Evolutionary conservation across 2,797 vertebrate species (phyloP).

Genomic region (Tenualosa thibaudeaui): DNA sequence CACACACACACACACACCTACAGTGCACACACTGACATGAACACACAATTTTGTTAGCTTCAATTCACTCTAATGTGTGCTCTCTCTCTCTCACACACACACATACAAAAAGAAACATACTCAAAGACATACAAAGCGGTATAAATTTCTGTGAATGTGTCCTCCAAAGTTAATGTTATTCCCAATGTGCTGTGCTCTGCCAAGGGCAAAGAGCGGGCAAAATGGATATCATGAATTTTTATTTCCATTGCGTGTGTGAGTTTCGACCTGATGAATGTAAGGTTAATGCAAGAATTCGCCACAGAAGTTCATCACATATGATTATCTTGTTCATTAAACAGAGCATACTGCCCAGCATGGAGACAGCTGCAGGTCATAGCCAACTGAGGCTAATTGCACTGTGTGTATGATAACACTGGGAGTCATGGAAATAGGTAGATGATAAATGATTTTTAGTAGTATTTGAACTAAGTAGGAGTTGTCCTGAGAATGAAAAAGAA

Average conservation of each 20-base stretch:
- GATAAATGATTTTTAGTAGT: background rate
- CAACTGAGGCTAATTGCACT: slow-evolving; percentile 1
- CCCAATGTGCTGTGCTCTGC: background rate
- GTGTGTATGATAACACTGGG: background rate
- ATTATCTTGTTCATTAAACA: slow-evolving; percentile 1
- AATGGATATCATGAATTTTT: background rate
- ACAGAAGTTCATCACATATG: slow-evolving; percentile 9
- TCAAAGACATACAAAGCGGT: background rate
- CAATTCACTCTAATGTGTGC: background rate
- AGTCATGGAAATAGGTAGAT: background rate
- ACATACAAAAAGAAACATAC: background rate
- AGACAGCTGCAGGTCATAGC: background rate
- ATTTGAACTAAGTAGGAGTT: background rate
- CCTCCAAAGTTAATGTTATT: background rate
- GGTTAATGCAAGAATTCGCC: slow-evolving; percentile 5
- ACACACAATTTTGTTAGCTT: background rate
- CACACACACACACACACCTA: background rate
- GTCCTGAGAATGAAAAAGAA: background rate
- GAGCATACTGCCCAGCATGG: background rate
- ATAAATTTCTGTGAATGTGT: background rate
- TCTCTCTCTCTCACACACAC: background rate
- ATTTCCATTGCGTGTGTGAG: background rate
- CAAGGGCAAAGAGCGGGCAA: background rate
- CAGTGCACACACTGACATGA: background rate
- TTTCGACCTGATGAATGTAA: background rate